A percentile compares a stretch with the other conserved stretches of the same genome.
Conservation (phyloP, 2,888 invertebrate species). For the Ophioninae sp. region DNA sequence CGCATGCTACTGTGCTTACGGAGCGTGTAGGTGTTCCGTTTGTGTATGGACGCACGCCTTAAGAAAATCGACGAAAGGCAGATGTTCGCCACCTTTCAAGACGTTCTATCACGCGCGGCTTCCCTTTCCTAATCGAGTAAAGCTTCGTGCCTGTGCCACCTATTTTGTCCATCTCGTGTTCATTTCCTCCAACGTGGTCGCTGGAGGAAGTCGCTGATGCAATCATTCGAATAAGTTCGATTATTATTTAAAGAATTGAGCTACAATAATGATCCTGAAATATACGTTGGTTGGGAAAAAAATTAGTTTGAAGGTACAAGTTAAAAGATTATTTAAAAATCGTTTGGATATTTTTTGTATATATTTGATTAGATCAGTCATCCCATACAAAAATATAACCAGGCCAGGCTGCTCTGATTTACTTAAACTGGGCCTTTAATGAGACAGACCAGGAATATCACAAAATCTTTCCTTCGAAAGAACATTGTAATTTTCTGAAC, state of each 20-base stretch:
- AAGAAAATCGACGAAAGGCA: slow-evolving; percentile 60
- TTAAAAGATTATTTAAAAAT: no score
- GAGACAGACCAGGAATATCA: no score
- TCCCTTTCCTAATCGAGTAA: slow-evolving; percentile 29
- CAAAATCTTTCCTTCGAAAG: no score
- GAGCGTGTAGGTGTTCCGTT: slow-evolving; percentile 41
- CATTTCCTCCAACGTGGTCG: not conserved
- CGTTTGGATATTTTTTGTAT: no score
- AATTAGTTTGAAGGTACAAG: no score
- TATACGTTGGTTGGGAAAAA: no score
- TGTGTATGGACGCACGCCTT: slow-evolving; percentile 5
- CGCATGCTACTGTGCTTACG: slow-evolving; percentile 68
- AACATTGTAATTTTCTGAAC: no score
- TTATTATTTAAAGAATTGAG: not conserved
- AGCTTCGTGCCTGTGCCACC: slow-evolving; percentile 52
- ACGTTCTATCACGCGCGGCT: slow-evolving; percentile 41
- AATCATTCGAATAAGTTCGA: not conserved
- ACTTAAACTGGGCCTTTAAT: no score
- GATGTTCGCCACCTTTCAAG: slow-evolving; percentile 59
- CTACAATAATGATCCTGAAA: no score
- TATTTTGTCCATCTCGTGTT: slow-evolving; percentile 19
- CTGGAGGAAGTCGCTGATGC: not conserved
- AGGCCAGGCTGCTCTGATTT: no score
- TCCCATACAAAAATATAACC: no score
- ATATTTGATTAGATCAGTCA: no score